Base-by-base conservation (phyloP, 1,140 invertebrate genomes). In the Eupeodes corollae region DNA sequence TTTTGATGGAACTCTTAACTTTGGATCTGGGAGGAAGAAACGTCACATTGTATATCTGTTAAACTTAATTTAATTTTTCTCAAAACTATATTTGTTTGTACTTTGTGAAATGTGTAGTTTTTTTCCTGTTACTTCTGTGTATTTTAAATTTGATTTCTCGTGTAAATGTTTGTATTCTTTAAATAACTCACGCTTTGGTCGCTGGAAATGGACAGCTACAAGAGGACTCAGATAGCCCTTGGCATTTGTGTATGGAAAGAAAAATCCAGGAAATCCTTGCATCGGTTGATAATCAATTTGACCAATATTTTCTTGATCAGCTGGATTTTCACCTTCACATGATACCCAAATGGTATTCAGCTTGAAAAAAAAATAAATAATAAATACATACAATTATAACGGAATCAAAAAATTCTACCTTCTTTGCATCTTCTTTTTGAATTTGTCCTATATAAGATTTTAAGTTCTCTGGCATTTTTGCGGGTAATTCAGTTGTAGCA, bases 261-360 rank as follows among this genome's bases (percentile, higher is more conserved):
- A 90, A 58, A 83, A 89, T 13, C 84, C 85, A 8, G 85, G 86
- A 58, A 89, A 89, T 35, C 85, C 85, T 44, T 75, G 76, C 47
- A 76, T 67, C 0, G 85, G 85, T 56, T 77, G 73, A 68, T 88
- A 90, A 1, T 73, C 69, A 40, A 94, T 71, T 0, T 79, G 79
- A 2, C 90, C 90, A 56, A 93, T 82, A 59, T 91, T 88, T 68
- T 94, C 90, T 50, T 80, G 74, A 67, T 94, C 90, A 11, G 87
- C 84, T 5, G 89, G 85, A 65, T 88, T 91, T 75, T 93, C 89
- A 44, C 88, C 87, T 57, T 87, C 80, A 59, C 90, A 94, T 2
- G 85, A 84, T 5, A 93, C 76, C 86, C 88, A 92, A 46, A 93
- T 77, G 43, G 83, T 88, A 51, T 86, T 83, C 8, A 81, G 72